phyloP scores from a whole-genome alignment of 2,797 vertebrate genomes.

The Mormyrus proboscirostris region DNA sequence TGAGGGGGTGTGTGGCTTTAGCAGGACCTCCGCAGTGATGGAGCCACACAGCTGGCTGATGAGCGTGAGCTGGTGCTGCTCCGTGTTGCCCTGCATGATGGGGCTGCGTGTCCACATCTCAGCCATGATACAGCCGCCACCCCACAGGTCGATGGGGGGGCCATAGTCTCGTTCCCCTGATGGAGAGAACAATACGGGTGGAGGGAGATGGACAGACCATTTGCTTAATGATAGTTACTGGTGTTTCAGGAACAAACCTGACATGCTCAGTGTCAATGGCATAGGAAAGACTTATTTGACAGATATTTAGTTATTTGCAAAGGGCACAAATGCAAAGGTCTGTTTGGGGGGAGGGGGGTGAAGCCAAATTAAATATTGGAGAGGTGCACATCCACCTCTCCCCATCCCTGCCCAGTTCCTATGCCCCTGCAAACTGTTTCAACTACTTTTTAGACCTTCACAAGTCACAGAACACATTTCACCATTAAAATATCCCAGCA shows the following conservation, averaged over 20 bases:
- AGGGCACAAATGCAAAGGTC: too few relatives aligned
- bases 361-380: not conserved
- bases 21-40: constrained; percentile 81
- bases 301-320: too few relatives aligned
- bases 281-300: not conserved
- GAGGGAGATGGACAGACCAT: not conserved
- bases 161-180: constrained; percentile 93
- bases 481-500: not conserved
- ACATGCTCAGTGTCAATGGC: not conserved
- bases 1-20: not conserved
- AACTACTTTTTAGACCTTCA: not conserved
- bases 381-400: too few relatives aligned
- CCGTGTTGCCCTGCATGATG: constrained; percentile 98
- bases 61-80: constrained; percentile 94
- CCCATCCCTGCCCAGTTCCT: too few relatives aligned
- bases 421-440: not conserved
- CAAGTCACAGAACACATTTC: not conserved
- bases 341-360: too few relatives aligned
- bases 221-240: not conserved
- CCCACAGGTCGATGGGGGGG: constrained; percentile 96
- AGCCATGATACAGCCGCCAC: constrained; percentile 95
- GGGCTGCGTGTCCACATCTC: constrained; percentile 99
- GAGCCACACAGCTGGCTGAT: constrained; percentile 98
- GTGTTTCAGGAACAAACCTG: not conserved
- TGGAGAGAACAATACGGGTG: not conserved